These are phyloP conservation scores for Latrodectus geometricus DNA, from an alignment of 1,140 invertebrate genomes.

Conservation along the genomic window DNA sequence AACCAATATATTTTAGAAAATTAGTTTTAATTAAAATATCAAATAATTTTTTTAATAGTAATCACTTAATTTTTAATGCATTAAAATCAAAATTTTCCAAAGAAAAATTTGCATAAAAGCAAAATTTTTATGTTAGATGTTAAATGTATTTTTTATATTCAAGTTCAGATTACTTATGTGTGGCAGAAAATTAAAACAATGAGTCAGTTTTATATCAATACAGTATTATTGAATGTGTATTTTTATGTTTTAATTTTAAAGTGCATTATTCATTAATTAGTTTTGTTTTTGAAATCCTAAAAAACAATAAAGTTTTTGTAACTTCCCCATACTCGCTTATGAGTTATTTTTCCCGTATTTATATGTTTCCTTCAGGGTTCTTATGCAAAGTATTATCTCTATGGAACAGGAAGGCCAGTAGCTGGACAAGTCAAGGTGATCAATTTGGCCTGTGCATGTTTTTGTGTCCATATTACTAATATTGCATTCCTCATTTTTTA, in stretches of 20 bases:
- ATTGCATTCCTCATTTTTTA: slow-evolving; percentile 14
- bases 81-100: too few relatives aligned
- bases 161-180: too few relatives aligned
- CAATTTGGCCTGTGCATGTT: slow-evolving; percentile 43
- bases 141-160: too few relatives aligned
- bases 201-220: background rate
- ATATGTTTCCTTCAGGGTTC: slow-evolving; percentile 60
- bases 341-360: slow-evolving; percentile 59
- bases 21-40: too few relatives aligned
- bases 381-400: slow-evolving; percentile 65
- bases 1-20: too few relatives aligned
- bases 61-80: too few relatives aligned
- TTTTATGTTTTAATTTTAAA: background rate
- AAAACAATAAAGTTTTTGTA: background rate
- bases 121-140: too few relatives aligned
- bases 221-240: background rate
- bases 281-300: background rate
- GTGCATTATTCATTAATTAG: background rate
- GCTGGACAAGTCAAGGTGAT: slow-evolving; percentile 62
- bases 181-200: background rate
- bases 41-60: too few relatives aligned
- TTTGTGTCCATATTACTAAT: slow-evolving; percentile 18
- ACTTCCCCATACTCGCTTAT: slow-evolving; percentile 34
- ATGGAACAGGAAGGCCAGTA: slow-evolving; percentile 62
- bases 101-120: too few relatives aligned